Percentiles rank a stretch among this genome's conserved stretches.
These are phyloP conservation scores for Ancistrus triradiatus DNA, from an alignment of 2,113 vertebrate species.

Conservation along the genomic window DNA sequence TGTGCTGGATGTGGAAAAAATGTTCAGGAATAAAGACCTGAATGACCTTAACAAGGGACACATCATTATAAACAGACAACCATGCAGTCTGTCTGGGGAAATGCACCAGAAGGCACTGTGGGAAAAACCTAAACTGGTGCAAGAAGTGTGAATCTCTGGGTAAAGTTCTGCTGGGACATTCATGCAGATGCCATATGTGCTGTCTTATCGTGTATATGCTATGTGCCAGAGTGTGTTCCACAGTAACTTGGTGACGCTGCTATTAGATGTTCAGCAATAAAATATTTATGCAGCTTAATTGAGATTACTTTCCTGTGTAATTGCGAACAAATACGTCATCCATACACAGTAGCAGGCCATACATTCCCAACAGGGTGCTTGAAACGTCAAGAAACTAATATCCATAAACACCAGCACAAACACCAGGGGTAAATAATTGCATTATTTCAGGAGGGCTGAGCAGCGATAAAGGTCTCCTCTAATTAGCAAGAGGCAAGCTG, in stretches of 20 bases:
- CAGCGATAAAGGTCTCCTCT: constrained; percentile 34
- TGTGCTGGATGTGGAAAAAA: too few species aligned
- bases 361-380: constrained; percentile 29
- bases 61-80: too few species aligned
- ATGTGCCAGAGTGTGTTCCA: too few species aligned
- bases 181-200: too few species aligned
- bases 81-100: too few species aligned
- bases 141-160: too few species aligned
- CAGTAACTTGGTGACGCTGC: constrained; percentile 3
- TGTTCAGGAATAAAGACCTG: too few species aligned
- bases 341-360: not conserved
- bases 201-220: too few species aligned
- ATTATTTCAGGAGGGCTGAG: constrained; percentile 43
- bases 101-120: too few species aligned
- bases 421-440: constrained; percentile 38
- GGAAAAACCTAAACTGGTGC: too few species aligned
- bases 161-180: too few species aligned
- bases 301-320: constrained; percentile 1
- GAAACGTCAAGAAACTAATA: constrained; percentile 40
- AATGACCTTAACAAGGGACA: too few species aligned
- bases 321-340: not conserved
- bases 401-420: constrained; percentile 40
- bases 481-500: constrained; percentile 37
- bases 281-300: constrained; percentile 7
- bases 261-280: constrained; percentile 14